Evolutionary conservation across 2,113 vertebrate genomes (phyloP), one percentile per base, ranked within the genome.

Genomic region (Australoheros scitulus): DNA sequence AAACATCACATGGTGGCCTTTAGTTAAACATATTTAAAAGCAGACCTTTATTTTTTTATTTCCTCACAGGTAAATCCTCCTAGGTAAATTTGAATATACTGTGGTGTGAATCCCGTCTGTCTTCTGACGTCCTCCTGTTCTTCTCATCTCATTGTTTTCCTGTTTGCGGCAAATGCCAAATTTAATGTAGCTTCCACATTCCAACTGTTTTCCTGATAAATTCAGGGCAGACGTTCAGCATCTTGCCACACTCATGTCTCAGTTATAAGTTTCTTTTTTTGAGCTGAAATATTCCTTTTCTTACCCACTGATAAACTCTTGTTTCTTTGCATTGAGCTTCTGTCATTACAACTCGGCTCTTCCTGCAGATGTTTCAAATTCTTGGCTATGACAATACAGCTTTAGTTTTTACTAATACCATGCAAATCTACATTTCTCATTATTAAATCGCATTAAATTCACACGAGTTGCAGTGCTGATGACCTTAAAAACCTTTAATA

Each of bases 21-120:
- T n/a, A 8, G 24, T 50, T 20, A 70, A 17, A 24, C 15, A 0
- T 70, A 52, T 70, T 13, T 29, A 50, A 43, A 43, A 52, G 24
- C 43, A 52, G 65, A 52, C 65, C 65, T 72, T 72, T 72, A 32
- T 34, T 10, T 52, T 72, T 72, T 72, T 8, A 72, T 72, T 72
- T 55, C 68, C 26, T 52, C 26, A 18, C 29, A 72, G 34, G 34
- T 34, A 34, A 34, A 34, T 34, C 32, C 52, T 70, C 24, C 17
- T 72, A 2, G 6, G 47, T 0, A 72, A 72, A 72, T 72, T 52
- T n/a, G 32, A 34, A 72, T n/a, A 72, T 52, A 34, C 0, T n/a
- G 17, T 10, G 7, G 47, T 32, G 47, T 72, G 0, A 52, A 72
- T 72, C 43, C 41, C 47, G 29, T 50, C 50, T 72, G 65, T 32